phyloP scores from a whole-genome alignment of 1,140 invertebrate genomes.

The Drosophila burlai region DNA sequence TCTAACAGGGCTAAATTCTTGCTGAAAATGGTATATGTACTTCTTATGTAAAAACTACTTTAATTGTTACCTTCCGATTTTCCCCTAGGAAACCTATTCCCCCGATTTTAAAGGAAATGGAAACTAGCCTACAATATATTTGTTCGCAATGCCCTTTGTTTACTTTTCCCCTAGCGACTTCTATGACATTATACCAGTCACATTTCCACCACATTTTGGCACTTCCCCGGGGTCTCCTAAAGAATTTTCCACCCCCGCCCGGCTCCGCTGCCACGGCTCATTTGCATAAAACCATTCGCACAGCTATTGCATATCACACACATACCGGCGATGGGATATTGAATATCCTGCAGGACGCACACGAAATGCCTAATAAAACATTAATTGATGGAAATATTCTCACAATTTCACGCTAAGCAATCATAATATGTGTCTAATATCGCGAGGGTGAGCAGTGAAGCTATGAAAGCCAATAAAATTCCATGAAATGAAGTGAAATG shows the following conservation, averaged over 20 bases:
- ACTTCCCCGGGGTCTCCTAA: not conserved
- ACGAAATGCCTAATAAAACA: conserved; percentile 65
- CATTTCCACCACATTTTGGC: conserved; percentile 31
- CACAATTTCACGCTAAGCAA: conserved; percentile 80
- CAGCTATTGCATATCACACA: conserved; percentile 68
- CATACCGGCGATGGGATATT: conserved; percentile 39
- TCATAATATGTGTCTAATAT: conserved; percentile 49
- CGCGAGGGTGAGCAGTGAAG: conserved; percentile 71
- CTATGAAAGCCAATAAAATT: conserved; percentile 50
- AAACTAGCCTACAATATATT: not conserved
- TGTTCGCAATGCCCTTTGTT: not conserved
- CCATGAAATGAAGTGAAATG: not conserved
- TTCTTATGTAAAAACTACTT: not conserved
- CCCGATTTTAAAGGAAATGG: no score
- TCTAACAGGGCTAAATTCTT: not conserved
- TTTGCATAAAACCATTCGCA: conserved; percentile 75
- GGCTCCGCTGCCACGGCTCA: conserved; percentile 4
- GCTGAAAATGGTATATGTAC: fast-evolving
- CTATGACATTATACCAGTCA: not conserved
- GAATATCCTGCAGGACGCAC: conserved; percentile 63
- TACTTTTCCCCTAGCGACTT: conserved; percentile 4
- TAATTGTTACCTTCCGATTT: not conserved
- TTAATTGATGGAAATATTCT: conserved; percentile 73
- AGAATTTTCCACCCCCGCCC: conserved; percentile 17
- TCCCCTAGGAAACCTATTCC: not conserved